Conservation (phyloP, 2,888 invertebrate species). For the Tethea ocularis region DNA sequence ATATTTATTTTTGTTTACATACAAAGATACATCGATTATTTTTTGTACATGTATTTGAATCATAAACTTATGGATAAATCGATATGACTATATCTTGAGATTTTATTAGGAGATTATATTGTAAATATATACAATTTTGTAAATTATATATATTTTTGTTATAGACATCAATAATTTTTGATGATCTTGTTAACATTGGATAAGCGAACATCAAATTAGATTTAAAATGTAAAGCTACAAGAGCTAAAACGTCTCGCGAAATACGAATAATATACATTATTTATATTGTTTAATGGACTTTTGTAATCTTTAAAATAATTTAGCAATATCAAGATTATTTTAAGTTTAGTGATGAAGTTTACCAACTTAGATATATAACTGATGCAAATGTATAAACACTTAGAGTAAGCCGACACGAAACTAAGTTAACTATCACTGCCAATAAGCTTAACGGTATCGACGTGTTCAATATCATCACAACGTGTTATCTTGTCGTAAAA, state of each 20-base stretch:
- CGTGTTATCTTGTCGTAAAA: slow-evolving; percentile 37
- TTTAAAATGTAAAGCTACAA: background rate
- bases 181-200: background rate
- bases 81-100: slow-evolving; percentile 30
- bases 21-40: background rate
- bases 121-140: slow-evolving; percentile 39
- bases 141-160: slow-evolving; percentile 28
- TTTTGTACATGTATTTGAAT: background rate
- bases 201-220: slow-evolving; percentile 6
- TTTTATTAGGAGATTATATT: slow-evolving; percentile 17
- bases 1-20: slow-evolving; percentile 9
- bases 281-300: slow-evolving; percentile 10
- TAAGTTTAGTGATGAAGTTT: slow-evolving; percentile 9
- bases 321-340: slow-evolving; percentile 26
- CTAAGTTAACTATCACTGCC: slow-evolving; percentile 74
- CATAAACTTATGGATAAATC: slow-evolving; percentile 19
- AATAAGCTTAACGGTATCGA: slow-evolving; percentile 52
- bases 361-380: slow-evolving; percentile 41
- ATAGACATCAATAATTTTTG: background rate
- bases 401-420: slow-evolving; percentile 27
- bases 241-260: background rate
- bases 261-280: slow-evolving; percentile 9
- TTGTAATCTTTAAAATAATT: slow-evolving; percentile 17
- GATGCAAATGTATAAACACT: slow-evolving; percentile 34
- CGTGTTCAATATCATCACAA: slow-evolving; percentile 41